Percentiles rank a stretch among this genome's conserved stretches.
Evolutionary conservation across 30 jellyfish, hydroid and myxozoan genomes (phyloP).

Genomic region (Rhopilema esculentum): DNA sequence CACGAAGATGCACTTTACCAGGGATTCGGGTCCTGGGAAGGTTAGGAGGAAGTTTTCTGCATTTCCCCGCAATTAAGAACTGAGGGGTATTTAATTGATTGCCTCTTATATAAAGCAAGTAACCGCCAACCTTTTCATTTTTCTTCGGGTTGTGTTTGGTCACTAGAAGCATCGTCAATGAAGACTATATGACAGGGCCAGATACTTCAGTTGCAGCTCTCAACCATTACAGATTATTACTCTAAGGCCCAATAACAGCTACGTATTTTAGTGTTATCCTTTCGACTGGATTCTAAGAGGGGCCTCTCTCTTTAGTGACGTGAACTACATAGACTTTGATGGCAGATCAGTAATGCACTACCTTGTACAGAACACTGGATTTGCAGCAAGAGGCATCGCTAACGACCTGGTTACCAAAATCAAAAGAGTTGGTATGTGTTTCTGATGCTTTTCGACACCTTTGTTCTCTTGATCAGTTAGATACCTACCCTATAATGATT

Average conservation of each 20-base stretch:
- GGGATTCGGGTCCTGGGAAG: background rate
- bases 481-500: too few relatives aligned
- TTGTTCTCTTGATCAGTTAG: too few relatives aligned
- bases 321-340: constrained; percentile 35
- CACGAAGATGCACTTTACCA: background rate
- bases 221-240: too few relatives aligned
- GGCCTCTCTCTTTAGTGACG: constrained; percentile 24
- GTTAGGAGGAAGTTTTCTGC: background rate
- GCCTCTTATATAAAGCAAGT: too few relatives aligned
- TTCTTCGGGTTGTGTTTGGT: too few relatives aligned
- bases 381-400: constrained; percentile 24
- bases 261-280: background rate
- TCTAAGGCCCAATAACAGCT: too few relatives aligned
- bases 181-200: too few relatives aligned
- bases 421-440: constrained; percentile 21
- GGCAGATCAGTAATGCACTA: constrained; percentile 57
- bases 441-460: background rate
- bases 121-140: too few relatives aligned
- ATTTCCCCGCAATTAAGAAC: background rate
- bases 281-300: background rate
- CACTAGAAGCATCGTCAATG: too few relatives aligned
- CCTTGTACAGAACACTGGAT: constrained; percentile 50
- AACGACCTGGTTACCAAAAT: constrained; percentile 16
- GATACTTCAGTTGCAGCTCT: too few relatives aligned
- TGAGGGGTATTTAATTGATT: too few relatives aligned